Evolutionary conservation across 2,888 invertebrate species (phyloP).

Genomic region (Theristus sp.): DNA sequence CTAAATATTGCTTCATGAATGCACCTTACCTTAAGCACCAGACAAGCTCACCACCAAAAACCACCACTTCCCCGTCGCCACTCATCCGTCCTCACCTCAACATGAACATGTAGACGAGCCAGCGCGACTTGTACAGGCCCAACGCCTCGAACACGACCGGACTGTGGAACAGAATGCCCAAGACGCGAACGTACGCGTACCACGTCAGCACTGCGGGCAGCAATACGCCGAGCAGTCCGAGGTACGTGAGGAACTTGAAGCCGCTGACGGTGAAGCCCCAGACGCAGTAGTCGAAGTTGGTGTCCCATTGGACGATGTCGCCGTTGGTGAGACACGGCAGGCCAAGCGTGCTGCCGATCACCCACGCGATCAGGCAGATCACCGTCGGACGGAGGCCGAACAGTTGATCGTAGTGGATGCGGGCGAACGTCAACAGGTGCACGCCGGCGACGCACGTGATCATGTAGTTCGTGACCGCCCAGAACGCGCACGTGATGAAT

Average conservation of each 20-base stretch:
- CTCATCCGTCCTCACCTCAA: slow-evolving; percentile 16
- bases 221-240: slow-evolving; percentile 20
- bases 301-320: slow-evolving; percentile 6
- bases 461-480: slow-evolving; percentile 26
- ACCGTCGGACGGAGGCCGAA: slow-evolving; percentile 22
- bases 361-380: slow-evolving; percentile 23
- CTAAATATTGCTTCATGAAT: no score
- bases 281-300: slow-evolving; percentile 17
- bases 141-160: slow-evolving; percentile 27
- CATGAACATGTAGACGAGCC: slow-evolving; percentile 24
- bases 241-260: slow-evolving; percentile 26
- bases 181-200: slow-evolving; percentile 25
- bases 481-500: slow-evolving; percentile 21
- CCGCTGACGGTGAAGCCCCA: slow-evolving; percentile 21
- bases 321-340: slow-evolving; percentile 26
- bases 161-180: slow-evolving; percentile 25
- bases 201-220: slow-evolving; percentile 4
- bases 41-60: no score
- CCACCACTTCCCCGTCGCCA: no score
- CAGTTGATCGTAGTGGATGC: slow-evolving; percentile 28
- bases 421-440: slow-evolving; percentile 26
- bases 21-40: no score
- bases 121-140: slow-evolving; percentile 25
- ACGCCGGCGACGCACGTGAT: slow-evolving; percentile 28
- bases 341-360: slow-evolving; percentile 21